A percentile compares a stretch with the other conserved stretches of the same genome.
phyloP scores from a whole-genome alignment of 2,888 invertebrate genomes.

The Andrena trimmerana region DNA sequence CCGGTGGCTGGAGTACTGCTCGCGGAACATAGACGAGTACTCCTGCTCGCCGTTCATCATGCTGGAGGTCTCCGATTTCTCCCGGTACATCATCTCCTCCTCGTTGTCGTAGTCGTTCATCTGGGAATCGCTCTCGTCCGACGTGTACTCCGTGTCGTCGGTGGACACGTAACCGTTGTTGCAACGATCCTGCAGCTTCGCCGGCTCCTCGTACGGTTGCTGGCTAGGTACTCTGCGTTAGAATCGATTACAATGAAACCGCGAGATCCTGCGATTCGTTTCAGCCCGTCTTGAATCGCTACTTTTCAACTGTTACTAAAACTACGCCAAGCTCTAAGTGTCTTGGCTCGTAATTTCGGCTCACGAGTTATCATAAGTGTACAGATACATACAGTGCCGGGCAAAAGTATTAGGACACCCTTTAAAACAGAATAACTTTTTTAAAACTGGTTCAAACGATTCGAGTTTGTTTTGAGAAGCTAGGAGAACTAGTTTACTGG shows the following conservation, averaged over 20 bases:
- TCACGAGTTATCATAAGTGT: too few relatives aligned
- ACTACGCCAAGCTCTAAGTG: too few relatives aligned
- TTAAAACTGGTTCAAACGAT: too few relatives aligned
- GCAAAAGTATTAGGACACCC: too few relatives aligned
- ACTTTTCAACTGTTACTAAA: too few relatives aligned
- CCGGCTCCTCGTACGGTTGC: slow-evolving; percentile 65
- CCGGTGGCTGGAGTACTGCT: slow-evolving; percentile 51
- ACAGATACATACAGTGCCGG: too few relatives aligned
- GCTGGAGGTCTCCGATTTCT: slow-evolving; percentile 57
- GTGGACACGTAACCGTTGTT: slow-evolving; percentile 68
- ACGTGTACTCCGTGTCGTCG: slow-evolving; percentile 75
- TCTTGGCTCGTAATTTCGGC: too few relatives aligned
- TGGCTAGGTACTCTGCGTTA: slow-evolving; percentile 44
- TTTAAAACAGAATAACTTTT: too few relatives aligned
- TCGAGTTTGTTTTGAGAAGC: too few relatives aligned
- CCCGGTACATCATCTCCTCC: slow-evolving; percentile 57
- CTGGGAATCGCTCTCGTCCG: slow-evolving; percentile 72
- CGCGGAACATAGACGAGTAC: slow-evolving; percentile 54
- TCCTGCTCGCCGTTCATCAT: slow-evolving; percentile 63
- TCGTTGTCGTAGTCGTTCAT: slow-evolving; percentile 67
- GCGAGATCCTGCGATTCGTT: neutral
- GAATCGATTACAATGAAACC: slow-evolving; percentile 25
- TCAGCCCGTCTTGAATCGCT: neutral
- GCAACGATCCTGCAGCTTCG: slow-evolving; percentile 41
- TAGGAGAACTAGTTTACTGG: too few relatives aligned